Conservation (phyloP, 2,797 vertebrate species). For the Diplodus sargus region DNA sequence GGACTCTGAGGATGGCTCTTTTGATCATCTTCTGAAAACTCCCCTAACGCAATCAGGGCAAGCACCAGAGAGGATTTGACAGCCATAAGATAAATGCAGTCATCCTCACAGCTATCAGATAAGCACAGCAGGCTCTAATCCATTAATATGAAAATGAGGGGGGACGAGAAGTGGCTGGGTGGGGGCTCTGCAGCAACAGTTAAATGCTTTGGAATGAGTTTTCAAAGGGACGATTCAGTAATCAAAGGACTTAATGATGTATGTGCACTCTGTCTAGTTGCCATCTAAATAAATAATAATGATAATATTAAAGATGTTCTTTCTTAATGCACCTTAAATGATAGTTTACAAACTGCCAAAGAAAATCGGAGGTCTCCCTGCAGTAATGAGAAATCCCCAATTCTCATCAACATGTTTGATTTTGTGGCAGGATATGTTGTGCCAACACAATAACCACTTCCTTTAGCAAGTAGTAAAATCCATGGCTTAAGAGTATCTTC, state of each 20-base stretch:
- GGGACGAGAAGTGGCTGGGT: constrained; percentile 58
- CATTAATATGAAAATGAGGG: constrained; percentile 84
- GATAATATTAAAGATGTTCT: constrained; percentile 46
- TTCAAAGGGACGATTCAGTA: constrained; percentile 60
- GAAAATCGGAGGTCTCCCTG: constrained; percentile 7
- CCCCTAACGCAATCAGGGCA: constrained; percentile 76
- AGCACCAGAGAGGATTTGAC: constrained; percentile 79
- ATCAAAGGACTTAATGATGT: constrained; percentile 64
- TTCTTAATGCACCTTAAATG: constrained; percentile 40
- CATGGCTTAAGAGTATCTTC: neutral
- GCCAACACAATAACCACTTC: neutral
- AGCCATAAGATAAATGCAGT: constrained; percentile 84
- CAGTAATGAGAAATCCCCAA: constrained; percentile 16
- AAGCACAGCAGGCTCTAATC: constrained; percentile 80
- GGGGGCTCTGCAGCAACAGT: constrained; percentile 64
- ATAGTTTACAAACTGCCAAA: constrained; percentile 34
- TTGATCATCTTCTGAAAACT: constrained; percentile 83
- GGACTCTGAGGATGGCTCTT: constrained; percentile 81
- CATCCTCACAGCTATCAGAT: constrained; percentile 84
- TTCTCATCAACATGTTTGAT: constrained; percentile 25
- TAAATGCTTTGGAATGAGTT: constrained; percentile 63
- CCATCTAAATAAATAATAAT: constrained; percentile 35
- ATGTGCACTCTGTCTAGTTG: constrained; percentile 34
- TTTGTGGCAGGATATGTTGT: constrained; percentile 2
- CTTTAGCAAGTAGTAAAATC: neutral